Evolutionary conservation across 2,113 vertebrate genomes (phyloP).

Genomic region (Helogale parvula): DNA sequence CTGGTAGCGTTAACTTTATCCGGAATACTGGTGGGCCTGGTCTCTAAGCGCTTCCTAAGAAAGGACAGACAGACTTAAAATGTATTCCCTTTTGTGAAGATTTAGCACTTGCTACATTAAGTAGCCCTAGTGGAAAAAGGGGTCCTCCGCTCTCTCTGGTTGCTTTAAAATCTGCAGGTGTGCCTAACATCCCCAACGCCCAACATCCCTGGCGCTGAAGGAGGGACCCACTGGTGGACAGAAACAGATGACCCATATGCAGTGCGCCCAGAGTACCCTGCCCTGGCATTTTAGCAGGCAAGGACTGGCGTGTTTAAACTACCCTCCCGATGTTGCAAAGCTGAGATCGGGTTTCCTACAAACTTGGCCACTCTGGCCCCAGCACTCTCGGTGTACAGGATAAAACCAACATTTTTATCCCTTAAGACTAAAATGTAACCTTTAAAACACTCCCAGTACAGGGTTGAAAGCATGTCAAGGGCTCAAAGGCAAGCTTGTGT

Average conservation of each 20-base stretch:
- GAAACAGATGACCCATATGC: not conserved
- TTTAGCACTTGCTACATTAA: not conserved
- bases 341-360: not conserved
- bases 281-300: not conserved
- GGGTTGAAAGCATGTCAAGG: not conserved
- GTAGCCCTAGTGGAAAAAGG: not conserved
- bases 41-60: not conserved
- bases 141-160: not conserved
- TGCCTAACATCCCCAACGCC: not conserved
- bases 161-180: not conserved
- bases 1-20: not conserved
- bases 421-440: constrained; percentile 1
- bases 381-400: not conserved
- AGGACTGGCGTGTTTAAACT: not conserved
- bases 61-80: not conserved
- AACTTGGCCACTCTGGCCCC: not conserved
- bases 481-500: not conserved
- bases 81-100: constrained; percentile 22
- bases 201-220: not conserved
- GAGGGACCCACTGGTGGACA: not conserved
- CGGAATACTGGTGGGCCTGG: not conserved
- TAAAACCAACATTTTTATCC: constrained; percentile 29
- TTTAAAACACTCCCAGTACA: not conserved
- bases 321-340: not conserved
- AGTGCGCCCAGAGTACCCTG: not conserved